Evolutionary conservation across 2,888 invertebrate species (phyloP), one percentile per base, ranked within the genome.

Genomic region (Drosophila koepferae): DNA sequence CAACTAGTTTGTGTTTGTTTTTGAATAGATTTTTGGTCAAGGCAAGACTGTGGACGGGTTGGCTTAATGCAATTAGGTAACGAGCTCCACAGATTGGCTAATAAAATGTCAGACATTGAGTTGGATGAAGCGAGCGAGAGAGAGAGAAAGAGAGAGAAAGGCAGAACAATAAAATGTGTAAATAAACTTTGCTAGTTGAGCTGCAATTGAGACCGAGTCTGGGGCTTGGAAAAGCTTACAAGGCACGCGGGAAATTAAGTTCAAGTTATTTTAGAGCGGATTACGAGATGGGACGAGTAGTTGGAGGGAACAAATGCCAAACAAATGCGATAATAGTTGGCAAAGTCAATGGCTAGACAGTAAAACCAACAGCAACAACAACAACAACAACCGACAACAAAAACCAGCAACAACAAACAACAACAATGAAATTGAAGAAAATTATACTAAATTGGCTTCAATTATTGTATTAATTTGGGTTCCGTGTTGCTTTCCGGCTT

Each of bases 391-490:
- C 49, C 71, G 41, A 44, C 28, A 63, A 48, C 40, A 66, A 36
- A 41, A 40, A 66, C 20, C 53, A 72, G 60, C 59, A 65, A 51
- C 58, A 65, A 43, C 62, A 58, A 83, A 72, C 71, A 87, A 74
- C 77, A 80, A 74, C 77, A 81, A 81, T 65, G 71, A 90, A 91
- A 89, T 88, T 86, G 82, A 87, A 91, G 82, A 91, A 92, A 92
- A 92, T 92, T 92, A 92, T 88, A 91, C 89, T 89, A 92, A 92
- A 92, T 92, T 92, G 92, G 91, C 91, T 91, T 91, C 92, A 92
- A 92, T 92, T 92, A 92, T 92, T 92, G 92, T 91, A 92, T 92
- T 92, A 92, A 92, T 92, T 92, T 92, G 91, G 91, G 90, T 92
- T 91, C 90, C 91, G 90, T 90, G 91, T 82, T 90, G 90, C 91